Evolutionary conservation across 2,888 invertebrate genomes (phyloP), one percentile per base, ranked within the genome.

Genomic region (Cosmopolites sordidus): DNA sequence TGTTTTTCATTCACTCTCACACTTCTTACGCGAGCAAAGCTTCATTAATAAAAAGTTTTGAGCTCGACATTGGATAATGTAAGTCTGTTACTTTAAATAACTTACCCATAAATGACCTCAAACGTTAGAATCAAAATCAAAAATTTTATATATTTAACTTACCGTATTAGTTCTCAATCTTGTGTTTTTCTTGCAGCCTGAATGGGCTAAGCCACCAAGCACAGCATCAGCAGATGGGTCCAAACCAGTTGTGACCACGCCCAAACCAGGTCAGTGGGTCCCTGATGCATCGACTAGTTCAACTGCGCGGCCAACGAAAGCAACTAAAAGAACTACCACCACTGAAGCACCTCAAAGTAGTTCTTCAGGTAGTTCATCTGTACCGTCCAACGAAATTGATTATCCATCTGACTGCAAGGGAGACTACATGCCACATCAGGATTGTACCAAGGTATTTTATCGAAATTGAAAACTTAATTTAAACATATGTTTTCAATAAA

Each of bases 191-290:
- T n/a, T n/a, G 39, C 48, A 88, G 87, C 89, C 89, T 62, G 88
- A 89, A 68, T 90, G 89, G 89, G 87, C 87, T 40, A 79, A 82
- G 56, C 89, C 89, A 12, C 87, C 87, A 53, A 84, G 87, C 56
- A 89, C 89, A 2, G 76, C 83, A 14, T 66, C 75, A 9, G 60
- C 66, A 9, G 71, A 69, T 56, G 68, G 67, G 22, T 64, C 67
- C 1, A 59, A 64, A 14, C 60, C 63, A n/a, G 50, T 57, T 15
- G 48, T 50, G 27, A 69, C 66, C 18, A 68, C 62, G 27, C 60
- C 69, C 29, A 66, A 58, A 59, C 67, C 66, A 41, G 68, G 65
- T 11, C 67, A 67, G 54, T 69, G 69, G 67, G 46, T 59, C 30
- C 66, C 70, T 2, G 58, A 60, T 16, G 50, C 58, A 3, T 56